Evolutionary conservation across 2,113 vertebrate species (phyloP).

Genomic region (Ahaetulla prasina): DNA sequence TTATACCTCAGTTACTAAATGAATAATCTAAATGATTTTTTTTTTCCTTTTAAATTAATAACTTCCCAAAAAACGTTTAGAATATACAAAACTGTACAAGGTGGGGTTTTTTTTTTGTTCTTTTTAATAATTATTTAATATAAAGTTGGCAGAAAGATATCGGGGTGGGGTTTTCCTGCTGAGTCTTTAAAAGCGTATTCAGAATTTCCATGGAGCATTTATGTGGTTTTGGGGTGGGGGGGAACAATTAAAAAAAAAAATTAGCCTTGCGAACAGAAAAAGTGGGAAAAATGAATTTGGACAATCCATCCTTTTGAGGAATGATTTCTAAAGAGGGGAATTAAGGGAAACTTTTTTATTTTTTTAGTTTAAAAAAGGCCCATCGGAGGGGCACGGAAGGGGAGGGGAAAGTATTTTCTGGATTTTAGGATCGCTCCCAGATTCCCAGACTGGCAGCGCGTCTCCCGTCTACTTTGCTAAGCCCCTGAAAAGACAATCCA

Average conservation of each 20-base stretch:
- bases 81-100: constrained; percentile 98
- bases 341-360: background rate
- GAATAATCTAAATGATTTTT: constrained; percentile 95
- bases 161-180: constrained; percentile 57
- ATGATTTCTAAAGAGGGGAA: background rate
- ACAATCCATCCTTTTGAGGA: background rate
- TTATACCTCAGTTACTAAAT: constrained; percentile 96
- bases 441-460: background rate
- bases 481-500: background rate
- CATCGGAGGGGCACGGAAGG: background rate
- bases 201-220: constrained; percentile 38
- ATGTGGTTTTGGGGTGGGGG: background rate
- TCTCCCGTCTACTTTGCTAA: background rate
- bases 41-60: constrained; percentile 94
- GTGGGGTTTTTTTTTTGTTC: constrained; percentile 40
- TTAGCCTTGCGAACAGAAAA: background rate
- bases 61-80: constrained; percentile 83
- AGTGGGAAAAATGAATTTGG: background rate
- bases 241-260: background rate
- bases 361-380: background rate
- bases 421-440: background rate
- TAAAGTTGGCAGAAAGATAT: constrained; percentile 93
- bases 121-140: constrained; percentile 30
- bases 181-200: constrained; percentile 51
- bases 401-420: background rate